Percentiles rank a stretch among this genome's conserved stretches.
These are phyloP conservation scores for Huso huso DNA, from an alignment of 2,797 vertebrate genomes.

Conservation along the genomic window DNA sequence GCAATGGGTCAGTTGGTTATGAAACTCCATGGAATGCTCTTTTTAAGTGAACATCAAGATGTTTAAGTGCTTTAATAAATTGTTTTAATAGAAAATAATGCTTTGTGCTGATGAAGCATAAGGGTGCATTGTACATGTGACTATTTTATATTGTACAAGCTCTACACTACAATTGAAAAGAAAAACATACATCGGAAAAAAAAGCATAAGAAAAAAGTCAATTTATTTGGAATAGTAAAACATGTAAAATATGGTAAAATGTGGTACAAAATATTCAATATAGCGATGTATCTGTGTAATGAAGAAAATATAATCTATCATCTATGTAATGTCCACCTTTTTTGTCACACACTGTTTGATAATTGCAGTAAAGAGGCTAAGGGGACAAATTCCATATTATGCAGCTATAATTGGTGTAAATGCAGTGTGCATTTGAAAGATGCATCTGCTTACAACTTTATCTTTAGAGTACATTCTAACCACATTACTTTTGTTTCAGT, in stretches of 20 bases:
- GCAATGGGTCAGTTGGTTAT: no score
- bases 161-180: no score
- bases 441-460: conserved; percentile 11
- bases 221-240: conserved; percentile 47
- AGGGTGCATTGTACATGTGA: no score
- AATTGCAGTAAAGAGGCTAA: conserved; percentile 19
- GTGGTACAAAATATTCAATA: conserved; percentile 48
- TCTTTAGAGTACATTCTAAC: conserved; percentile 5
- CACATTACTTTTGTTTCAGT: conserved; percentile 28
- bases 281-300: conserved; percentile 53
- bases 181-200: no score
- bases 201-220: conserved; percentile 36
- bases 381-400: conserved; percentile 8
- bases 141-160: no score
- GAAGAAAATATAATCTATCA: conserved; percentile 26
- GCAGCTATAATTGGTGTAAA: conserved; percentile 8
- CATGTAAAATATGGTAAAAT: conserved; percentile 50
- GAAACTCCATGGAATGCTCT: no score
- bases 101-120: no score
- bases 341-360: neutral
- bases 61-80: no score
- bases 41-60: no score
- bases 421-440: conserved; percentile 11
- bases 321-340: neutral
- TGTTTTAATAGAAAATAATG: no score